Base-by-base conservation (phyloP, 2,797 vertebrate genomes). In the Cephalopachus bancanus region DNA sequence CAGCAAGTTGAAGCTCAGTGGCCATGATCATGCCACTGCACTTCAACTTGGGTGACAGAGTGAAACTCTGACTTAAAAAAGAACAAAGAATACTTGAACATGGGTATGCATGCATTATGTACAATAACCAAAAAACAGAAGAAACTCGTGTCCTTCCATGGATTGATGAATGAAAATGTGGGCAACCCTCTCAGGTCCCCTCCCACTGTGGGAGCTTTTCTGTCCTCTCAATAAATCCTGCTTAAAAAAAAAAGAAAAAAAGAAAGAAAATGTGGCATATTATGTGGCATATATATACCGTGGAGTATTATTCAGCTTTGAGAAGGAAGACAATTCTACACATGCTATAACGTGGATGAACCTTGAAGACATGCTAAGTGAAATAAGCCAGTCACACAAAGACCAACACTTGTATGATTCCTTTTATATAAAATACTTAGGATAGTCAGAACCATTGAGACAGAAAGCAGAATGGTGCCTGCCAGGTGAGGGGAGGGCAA, bases 351-450 rank as follows among this genome's bases (percentile, higher is more conserved):
- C 17, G 1, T 24, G 33, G 51, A 76, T 62, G 30, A 30, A 85
- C 7, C 76, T 64, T 37, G 53, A 85, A 60, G 67, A 51, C 37
- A 78, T 55, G 81, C 78, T 80, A 74, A 55, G 30, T 33, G 74
- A 94, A 91, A n/a, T 24, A 59, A 87, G 55, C n/a, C 72, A 85
- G 10, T 85, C 57, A 86, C 44, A 93, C 26, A 59, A 49, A 69
- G 33, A 80, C 51, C 75, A 65, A 59, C 24, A 64, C 22, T 51
- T 51, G n/a, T 59, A 30, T 53, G 65, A 30, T n/a, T 65, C 51
- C 17, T 49, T 55, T 69, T 67, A 30, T 9, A n/a, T 12, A 62
- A 57, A 24, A 15, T 26, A n/a, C 30, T 6, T 62, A 33, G 72
- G 64, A 30, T 57, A 28, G 60, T 81, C 28, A 51, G 49, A 76